A percentile compares a stretch with the other conserved stretches of the same genome.
Evolutionary conservation across 2,888 invertebrate genomes (phyloP).

Genomic region (Camptogramma bilineatum): DNA sequence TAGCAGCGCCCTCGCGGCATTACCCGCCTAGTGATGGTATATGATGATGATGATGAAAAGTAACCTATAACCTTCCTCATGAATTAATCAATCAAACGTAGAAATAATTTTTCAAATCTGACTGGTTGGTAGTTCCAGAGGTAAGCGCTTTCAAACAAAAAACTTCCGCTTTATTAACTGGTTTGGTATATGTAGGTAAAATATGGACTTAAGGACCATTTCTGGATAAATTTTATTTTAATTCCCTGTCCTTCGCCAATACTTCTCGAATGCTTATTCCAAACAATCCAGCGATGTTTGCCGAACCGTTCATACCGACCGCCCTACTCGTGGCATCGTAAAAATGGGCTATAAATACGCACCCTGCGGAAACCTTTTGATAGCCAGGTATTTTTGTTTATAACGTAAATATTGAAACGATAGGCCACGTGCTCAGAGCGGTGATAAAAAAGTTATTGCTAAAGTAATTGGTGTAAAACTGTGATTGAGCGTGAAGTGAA

Average conservation of each 20-base stretch:
- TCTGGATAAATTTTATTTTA: conserved; percentile 17
- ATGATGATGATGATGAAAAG: no score
- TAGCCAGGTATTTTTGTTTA: conserved; percentile 40
- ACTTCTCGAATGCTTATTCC: conserved; percentile 24
- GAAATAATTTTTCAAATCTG: no score
- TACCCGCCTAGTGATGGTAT: no score
- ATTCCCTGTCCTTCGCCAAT: conserved; percentile 17
- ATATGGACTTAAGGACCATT: no score
- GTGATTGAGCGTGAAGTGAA: not conserved
- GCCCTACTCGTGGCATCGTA: conserved; percentile 43
- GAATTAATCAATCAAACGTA: no score
- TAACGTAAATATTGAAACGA: conserved; percentile 20
- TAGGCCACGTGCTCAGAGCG: conserved; percentile 6
- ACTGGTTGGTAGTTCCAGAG: no score
- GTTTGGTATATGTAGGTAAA: no score
- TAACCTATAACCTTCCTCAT: no score
- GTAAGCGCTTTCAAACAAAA: no score
- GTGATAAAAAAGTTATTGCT: not conserved
- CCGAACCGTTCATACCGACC: conserved; percentile 33
- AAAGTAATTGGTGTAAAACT: not conserved
- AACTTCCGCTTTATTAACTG: no score
- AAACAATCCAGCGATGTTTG: conserved; percentile 32
- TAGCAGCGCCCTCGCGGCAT: no score
- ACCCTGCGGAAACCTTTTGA: conserved; percentile 50
- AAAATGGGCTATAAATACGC: conserved; percentile 55